These are phyloP conservation scores for Brachionus angularis DNA, from an alignment of 1,140 invertebrate genomes.

Conservation along the genomic window DNA sequence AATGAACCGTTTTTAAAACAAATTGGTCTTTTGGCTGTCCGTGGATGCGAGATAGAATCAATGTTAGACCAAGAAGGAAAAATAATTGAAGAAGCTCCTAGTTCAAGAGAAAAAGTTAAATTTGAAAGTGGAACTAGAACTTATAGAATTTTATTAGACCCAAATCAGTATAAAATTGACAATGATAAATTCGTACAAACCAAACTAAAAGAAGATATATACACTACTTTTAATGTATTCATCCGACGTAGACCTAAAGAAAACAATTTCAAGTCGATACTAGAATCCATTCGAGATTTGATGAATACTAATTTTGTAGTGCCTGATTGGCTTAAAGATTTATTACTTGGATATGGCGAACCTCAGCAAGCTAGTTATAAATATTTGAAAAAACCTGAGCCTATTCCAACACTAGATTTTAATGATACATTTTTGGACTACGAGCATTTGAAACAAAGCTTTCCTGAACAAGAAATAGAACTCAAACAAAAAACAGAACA, in stretches of 20 bases:
- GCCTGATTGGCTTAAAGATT: constrained; percentile 95
- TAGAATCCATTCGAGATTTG: constrained; percentile 93
- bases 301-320: constrained; percentile 99
- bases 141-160: constrained; percentile 86
- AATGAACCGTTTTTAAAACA: constrained; percentile 62
- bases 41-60: constrained; percentile 97
- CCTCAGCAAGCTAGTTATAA: constrained; percentile 89
- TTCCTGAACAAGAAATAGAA: constrained; percentile 74
- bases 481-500: constrained; percentile 63
- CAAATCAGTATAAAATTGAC: constrained; percentile 90
- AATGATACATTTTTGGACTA: constrained; percentile 94
- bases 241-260: constrained; percentile 96
- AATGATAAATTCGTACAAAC: constrained; percentile 66
- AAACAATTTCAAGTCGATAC: constrained; percentile 97
- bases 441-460: constrained; percentile 78
- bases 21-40: constrained; percentile 81
- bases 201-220: constrained; percentile 70
- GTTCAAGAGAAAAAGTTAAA: too few relatives aligned
- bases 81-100: constrained; percentile 59
- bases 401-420: constrained; percentile 76
- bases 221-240: constrained; percentile 94
- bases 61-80: constrained; percentile 92
- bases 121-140: constrained; percentile 66
- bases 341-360: constrained; percentile 94
- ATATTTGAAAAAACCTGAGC: constrained; percentile 60